Percentiles rank a stretch among this genome's conserved stretches.
Evolutionary conservation across 2,888 invertebrate species (phyloP).

Genomic region (Phalangium opilio): DNA sequence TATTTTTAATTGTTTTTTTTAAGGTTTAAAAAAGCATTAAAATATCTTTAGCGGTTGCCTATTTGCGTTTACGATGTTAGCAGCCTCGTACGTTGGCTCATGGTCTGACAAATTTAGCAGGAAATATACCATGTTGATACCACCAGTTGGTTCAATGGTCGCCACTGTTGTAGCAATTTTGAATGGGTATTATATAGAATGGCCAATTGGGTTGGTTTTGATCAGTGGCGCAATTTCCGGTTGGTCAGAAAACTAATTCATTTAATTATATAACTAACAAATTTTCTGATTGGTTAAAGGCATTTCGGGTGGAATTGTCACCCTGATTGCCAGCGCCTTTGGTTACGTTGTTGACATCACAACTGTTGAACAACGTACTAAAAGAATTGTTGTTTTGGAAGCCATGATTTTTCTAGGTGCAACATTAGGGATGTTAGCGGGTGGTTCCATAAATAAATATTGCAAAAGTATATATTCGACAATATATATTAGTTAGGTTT

Average conservation of each 20-base stretch:
- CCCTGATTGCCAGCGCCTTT: slow-evolving; percentile 35
- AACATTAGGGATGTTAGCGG: slow-evolving; percentile 62
- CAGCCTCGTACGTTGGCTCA: slow-evolving; percentile 26
- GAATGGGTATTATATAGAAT: slow-evolving; percentile 25
- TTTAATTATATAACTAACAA: no score
- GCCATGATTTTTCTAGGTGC: slow-evolving; percentile 64
- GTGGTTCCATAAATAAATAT: slow-evolving; percentile 43
- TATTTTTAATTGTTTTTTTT: no score
- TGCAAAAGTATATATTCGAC: no score
- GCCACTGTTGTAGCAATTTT: slow-evolving; percentile 26
- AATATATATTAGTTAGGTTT: no score
- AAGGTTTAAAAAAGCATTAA: no score
- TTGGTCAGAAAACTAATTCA: no score
- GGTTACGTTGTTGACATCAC: slow-evolving; percentile 68
- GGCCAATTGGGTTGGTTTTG: slow-evolving; percentile 27
- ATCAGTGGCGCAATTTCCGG: slow-evolving; percentile 32
- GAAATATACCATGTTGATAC: slow-evolving; percentile 33
- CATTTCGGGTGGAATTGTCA: slow-evolving; percentile 32
- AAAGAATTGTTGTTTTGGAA: slow-evolving; percentile 65
- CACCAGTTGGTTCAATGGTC: slow-evolving; percentile 30
- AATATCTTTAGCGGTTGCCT: slow-evolving; percentile 14
- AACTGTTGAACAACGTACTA: slow-evolving; percentile 48
- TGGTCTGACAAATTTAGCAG: slow-evolving; percentile 33
- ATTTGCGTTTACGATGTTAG: slow-evolving; percentile 26
- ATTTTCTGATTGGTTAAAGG: not conserved